Percentiles rank a stretch among this genome's conserved stretches.
Conservation (phyloP, 2,888 invertebrate species). For the Siphonodentalium dalli region DNA sequence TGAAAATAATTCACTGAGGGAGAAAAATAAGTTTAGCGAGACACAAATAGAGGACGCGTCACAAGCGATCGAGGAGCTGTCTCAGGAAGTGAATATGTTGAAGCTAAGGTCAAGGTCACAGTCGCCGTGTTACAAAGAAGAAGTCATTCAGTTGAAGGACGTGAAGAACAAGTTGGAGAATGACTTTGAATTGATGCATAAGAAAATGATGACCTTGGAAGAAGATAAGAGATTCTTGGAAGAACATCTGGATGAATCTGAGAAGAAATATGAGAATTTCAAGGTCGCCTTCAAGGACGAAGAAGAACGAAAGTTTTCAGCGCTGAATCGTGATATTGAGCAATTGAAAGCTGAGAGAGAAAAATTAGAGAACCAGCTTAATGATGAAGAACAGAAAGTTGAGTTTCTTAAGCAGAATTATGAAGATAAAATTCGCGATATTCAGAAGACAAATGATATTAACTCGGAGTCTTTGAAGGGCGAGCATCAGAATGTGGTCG, state of each 20-base stretch:
- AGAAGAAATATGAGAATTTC: conserved; percentile 12
- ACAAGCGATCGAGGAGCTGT: conserved; percentile 15
- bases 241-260: no score
- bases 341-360: conserved; percentile 22
- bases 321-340: conserved; percentile 27
- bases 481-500: no score
- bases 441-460: no score
- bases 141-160: conserved; percentile 25
- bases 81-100: conserved; percentile 19
- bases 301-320: conserved; percentile 26
- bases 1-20: conserved; percentile 22
- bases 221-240: neutral
- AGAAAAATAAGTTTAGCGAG: conserved; percentile 28
- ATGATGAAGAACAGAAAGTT: conserved; percentile 6
- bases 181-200: conserved; percentile 23
- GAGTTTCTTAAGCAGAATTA: neutral
- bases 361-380: conserved; percentile 13
- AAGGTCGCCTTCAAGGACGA: conserved; percentile 14
- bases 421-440: neutral
- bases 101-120: conserved; percentile 26
- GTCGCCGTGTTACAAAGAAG: conserved; percentile 24
- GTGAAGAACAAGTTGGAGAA: conserved; percentile 26
- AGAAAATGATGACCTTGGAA: conserved; percentile 5
- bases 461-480: neutral
- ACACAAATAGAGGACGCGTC: conserved; percentile 17